phyloP scores from a whole-genome alignment of 2,888 invertebrate species.

The Aphrophora alni region DNA sequence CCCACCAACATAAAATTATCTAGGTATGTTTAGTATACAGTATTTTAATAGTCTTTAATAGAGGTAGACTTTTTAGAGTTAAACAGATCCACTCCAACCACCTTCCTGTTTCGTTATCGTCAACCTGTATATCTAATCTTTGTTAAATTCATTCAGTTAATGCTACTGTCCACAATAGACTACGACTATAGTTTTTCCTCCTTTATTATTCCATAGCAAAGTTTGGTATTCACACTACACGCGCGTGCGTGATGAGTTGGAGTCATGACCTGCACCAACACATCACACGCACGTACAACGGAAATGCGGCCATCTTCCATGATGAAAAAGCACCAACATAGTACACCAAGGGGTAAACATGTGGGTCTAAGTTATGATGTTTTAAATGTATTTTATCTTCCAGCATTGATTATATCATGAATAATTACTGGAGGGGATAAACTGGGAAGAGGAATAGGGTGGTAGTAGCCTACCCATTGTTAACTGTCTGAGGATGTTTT shows the following conservation, averaged over 20 bases:
- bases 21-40: no score
- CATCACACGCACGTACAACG: neutral
- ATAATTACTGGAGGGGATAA: neutral
- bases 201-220: neutral
- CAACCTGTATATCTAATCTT: no score
- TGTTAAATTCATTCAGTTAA: no score
- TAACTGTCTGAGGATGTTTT: neutral
- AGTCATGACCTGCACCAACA: slow-evolving; percentile 9
- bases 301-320: slow-evolving; percentile 6
- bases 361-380: neutral
- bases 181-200: no score
- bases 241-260: neutral
- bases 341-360: neutral
- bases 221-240: slow-evolving; percentile 2
- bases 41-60: no score
- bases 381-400: neutral
- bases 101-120: no score
- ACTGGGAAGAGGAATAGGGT: neutral
- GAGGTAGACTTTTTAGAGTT: no score
- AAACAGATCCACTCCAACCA: no score
- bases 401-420: neutral
- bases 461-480: neutral
- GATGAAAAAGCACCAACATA: neutral
- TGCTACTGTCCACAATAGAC: no score
- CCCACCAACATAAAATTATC: no score